phyloP scores from a whole-genome alignment of 2,797 vertebrate species.

The Platyrinchus mystaceus region DNA sequence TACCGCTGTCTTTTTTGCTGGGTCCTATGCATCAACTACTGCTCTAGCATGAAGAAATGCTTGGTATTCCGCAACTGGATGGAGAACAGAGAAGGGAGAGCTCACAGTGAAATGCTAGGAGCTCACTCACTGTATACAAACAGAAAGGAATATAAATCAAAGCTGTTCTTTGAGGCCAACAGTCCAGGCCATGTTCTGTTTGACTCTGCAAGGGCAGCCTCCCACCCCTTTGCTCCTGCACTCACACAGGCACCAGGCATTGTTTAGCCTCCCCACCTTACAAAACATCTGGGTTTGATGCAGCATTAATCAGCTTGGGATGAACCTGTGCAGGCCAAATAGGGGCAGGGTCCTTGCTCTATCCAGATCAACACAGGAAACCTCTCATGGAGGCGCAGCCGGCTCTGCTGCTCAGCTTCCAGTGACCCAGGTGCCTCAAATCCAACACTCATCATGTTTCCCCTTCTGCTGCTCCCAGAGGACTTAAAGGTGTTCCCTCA shows the following conservation, averaged over 20 bases:
- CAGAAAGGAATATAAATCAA: not conserved
- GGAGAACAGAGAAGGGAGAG: not conserved
- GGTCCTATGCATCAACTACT: not conserved
- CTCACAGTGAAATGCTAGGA: not conserved
- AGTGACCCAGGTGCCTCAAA: not conserved
- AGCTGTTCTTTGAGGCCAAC: not conserved
- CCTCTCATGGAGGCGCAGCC: not conserved
- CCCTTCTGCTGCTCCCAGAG: not conserved
- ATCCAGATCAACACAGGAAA: not conserved
- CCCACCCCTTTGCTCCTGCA: not conserved
- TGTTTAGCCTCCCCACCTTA: not conserved
- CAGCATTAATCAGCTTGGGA: not conserved
- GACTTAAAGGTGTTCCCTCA: slow-evolving; percentile 16
- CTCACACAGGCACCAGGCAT: not conserved
- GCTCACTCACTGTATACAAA: not conserved
- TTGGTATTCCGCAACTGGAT: not conserved
- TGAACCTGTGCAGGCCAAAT: not conserved
- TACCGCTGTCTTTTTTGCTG: not conserved
- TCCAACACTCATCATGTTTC: not conserved
- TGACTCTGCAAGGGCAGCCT: not conserved
- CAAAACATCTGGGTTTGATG: rapidly evolving
- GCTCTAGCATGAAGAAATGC: not conserved
- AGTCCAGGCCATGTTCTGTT: rapidly evolving
- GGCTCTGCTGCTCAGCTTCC: not conserved
- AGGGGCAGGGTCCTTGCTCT: not conserved